Evolutionary conservation across 2,888 invertebrate species (phyloP), one percentile per base, ranked within the genome.

Genomic region (Synanthedon formicaeformis): DNA sequence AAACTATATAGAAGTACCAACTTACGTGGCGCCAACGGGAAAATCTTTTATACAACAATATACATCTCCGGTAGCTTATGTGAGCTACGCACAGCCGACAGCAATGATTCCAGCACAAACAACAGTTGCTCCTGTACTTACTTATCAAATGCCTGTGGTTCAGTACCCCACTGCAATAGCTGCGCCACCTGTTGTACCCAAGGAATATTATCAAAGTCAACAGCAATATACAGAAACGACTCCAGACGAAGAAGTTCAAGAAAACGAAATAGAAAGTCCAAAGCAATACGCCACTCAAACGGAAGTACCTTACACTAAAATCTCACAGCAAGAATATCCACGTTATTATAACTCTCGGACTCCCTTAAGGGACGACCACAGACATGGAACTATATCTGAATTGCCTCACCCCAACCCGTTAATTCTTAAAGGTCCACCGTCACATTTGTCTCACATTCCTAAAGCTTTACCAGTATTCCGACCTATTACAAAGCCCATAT

Each of bases 391-490:
- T 4, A 58, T 77, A 48, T 65, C 75, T 27, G 81, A 82, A 52
- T 58, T 85, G 50, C 86, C 85, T 5, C 75, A 66, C 55, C 85
- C 86, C 1, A 77, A 72, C 64, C 78, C 82, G 2, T 57, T 84
- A 55, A 56, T 84, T 41, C 57, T 82, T 45, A 81, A 80, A 57
- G 67, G 67, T 50, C 67, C 69, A 12, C 81, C 78, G 1, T 52
- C 81, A 23, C 84, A 83, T 58, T 63, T 83, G 11, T 59, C 81
- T 6, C 84, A 87, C 54, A 63, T 84, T 53, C 84, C 88, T 1
- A 85, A 82, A 64, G 70, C 77, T 5, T 64, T 88, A 41, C 85
- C 88, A 0, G 60, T 76, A 51, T 75, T 75, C 54, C 72, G 85
- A 41, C 84, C 87, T 2, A 54, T 76, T 51, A 66, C 71, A 2